phyloP scores from a whole-genome alignment of 2,113 vertebrate species.

The Seriola rivoliana region DNA sequence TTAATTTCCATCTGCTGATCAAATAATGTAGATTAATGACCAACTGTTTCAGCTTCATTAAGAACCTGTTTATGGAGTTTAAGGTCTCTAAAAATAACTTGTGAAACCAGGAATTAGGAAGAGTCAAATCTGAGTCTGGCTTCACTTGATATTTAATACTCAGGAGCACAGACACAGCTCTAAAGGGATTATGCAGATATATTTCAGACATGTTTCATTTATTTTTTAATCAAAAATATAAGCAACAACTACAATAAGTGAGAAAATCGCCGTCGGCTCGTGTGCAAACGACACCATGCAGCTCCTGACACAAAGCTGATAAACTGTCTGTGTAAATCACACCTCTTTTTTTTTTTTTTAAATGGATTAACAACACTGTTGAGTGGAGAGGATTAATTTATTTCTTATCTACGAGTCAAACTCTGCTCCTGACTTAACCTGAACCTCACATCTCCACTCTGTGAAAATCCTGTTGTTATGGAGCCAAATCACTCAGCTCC shows the following conservation, averaged over 20 bases:
- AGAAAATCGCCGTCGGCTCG: background rate
- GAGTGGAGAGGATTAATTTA: background rate
- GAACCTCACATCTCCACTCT: background rate
- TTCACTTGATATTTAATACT: background rate
- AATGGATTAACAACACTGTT: background rate
- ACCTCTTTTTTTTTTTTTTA: background rate
- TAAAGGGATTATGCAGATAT: background rate
- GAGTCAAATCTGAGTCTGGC: no score
- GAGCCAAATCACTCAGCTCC: no score
- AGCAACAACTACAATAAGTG: background rate
- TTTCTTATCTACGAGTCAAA: constrained; percentile 12
- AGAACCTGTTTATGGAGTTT: background rate
- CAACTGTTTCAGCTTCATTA: background rate
- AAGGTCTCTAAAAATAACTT: background rate
- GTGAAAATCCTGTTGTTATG: background rate
- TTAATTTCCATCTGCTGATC: no score
- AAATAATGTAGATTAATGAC: no score
- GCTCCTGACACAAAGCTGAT: constrained; percentile 11
- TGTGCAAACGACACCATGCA: background rate
- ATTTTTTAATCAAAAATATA: background rate
- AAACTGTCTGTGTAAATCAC: background rate
- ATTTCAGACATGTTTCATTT: background rate
- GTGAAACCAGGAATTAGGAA: background rate
- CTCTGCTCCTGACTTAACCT: background rate
- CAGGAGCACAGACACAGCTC: background rate